Evolutionary conservation across 2,113 vertebrate species (phyloP), one percentile per base, ranked within the genome.

Genomic region (Triplophysa rosa): DNA sequence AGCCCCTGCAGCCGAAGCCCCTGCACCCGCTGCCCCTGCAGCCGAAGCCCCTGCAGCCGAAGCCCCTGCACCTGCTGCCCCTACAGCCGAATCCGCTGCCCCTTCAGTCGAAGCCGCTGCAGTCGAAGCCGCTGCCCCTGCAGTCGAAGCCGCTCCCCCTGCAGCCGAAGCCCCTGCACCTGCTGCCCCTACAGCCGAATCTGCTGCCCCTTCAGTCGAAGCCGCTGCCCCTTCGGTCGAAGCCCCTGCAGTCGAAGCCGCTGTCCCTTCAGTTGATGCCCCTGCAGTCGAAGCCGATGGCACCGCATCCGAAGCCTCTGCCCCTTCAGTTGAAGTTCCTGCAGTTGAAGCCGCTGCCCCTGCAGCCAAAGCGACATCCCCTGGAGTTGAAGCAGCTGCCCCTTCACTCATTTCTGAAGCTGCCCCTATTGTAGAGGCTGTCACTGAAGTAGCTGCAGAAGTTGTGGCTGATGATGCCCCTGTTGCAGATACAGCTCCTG

Each of bases 391-490:
- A 61, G 59, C 78, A 0, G 33, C 69, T 21, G 59, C 19, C 2
- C n/a, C 70, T 23, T 26, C 47, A 14, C 12, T 64, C 13, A 58
- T 71, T 8, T 74, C 67, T 76, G 87, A 84, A 73, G 81, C 62
- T 23, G 52, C 75, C 13, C 33, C 63, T 19, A 65, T 64, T 26
- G 63, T 80, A 64, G 86, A 89, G 2, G 81, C 84, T 3, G 26
- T 87, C 24, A 67, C 67, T 73, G 87, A 88, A 82, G 84, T 84
- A 75, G 77, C 71, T 17, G 49, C 58, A 58, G 81, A 85, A 62
- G 74, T 21, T 47, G 68, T 52, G 56, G 67, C 29, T 19, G 62
- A 40, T 56, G 63, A 62, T 52, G 45, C 56, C 40, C 54, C 40
- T 40, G 82, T 86, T 62, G 79, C 78, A 64, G 77, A 76, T 1